Base-by-base conservation (phyloP, 2,888 invertebrate species). In the Spisula solida region DNA sequence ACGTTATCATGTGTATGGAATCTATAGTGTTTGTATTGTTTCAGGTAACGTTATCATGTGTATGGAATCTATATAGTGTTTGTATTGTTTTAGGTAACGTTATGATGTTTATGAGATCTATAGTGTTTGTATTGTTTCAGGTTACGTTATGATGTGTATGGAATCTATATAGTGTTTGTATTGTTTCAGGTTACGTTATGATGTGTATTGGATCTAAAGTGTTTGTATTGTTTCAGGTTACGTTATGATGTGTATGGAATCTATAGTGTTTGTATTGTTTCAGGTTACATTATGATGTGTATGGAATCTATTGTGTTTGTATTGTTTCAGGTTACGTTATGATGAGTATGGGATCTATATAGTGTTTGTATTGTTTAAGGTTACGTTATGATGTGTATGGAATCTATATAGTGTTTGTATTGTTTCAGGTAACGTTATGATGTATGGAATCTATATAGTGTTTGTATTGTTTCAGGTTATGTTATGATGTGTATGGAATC, bases 371-470 rank as follows among this genome's bases (percentile, higher is more conserved):
- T 29, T 70, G 41, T 92, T 91, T 31, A 93, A 95, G 95, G 93
- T 20, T 94, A 94, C 79, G 81, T 88, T 41, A 70, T 94, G 16
- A 34, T 94, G 85, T 94, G 98, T 90, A 97, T 98, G 94, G 92
- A 98, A 0, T 97, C 98, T n/a, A n/a, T 85, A 97, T 99, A 90
- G 98, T 98, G 0, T 96, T 99, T 20, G 98, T n/a, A n/a, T n/a
- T n/a, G n/a, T 8, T 34, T 78, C n/a, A 66, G 34, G 18, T 34
- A 41, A 78, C n/a, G 8, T n/a, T 48, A 41, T 48, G 8, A 34
- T 2, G 89, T 70, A 41, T 8, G 8, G 41, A 41, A 41, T 41
- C 41, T 41, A 41, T n/a, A n/a, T n/a, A n/a, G n/a, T n/a, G n/a
- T n/a, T n/a, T n/a, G n/a, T n/a, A n/a, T 29, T 70, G 41, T 92